Base-by-base conservation (phyloP, 2,888 invertebrate genomes). In the Lomographa bimaculata region DNA sequence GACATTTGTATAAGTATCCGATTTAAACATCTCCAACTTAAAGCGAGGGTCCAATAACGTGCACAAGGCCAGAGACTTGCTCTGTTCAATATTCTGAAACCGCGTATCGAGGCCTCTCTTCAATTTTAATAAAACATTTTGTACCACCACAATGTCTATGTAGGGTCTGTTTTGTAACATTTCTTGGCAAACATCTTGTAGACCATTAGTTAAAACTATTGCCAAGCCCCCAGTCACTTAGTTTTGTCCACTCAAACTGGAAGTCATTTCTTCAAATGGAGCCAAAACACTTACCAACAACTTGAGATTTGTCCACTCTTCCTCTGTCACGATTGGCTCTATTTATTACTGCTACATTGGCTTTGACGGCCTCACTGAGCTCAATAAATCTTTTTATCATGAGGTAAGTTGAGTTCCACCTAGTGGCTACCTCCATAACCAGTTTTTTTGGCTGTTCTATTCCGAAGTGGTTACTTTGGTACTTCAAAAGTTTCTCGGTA, bases 361-460 rank as follows among this genome's bases (percentile, higher is more conserved):
- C 25, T 5, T 46, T 32, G 4, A 59, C 14, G 7, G 51, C 51
- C 19, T 50, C 49, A 46, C 60, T 34, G 0, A 59, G 34, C 11
- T 59, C 50, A 1, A 53, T 45, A 45, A 60, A 54, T 24, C 60
- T 17, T 28, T 40, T 34, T 1, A 64, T 2, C 63, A 65, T 64
- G 4, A 30, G 42, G 35, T 42, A 53, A 0, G 47, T 54, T 0
- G 57, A 65, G 19, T 63, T 59, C 60, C 61, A 67, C 7, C 63
- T 18, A 0, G 60, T 64, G 4, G 14, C 3, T 14, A 14, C 14
- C 4, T 14, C 14, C n/a, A n/a, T n/a, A n/a, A n/a, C n/a, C n/a
- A n/a, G n/a, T n/a, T n/a, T n/a, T n/a, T n/a, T n/a, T n/a, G n/a
- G n/a, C n/a, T n/a, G n/a, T n/a, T n/a, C n/a, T n/a, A n/a, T n/a